Percentiles rank a stretch among this genome's conserved stretches.
These are phyloP conservation scores for Pterocles gutturalis DNA, from an alignment of 2,113 vertebrate species.

Conservation along the genomic window DNA sequence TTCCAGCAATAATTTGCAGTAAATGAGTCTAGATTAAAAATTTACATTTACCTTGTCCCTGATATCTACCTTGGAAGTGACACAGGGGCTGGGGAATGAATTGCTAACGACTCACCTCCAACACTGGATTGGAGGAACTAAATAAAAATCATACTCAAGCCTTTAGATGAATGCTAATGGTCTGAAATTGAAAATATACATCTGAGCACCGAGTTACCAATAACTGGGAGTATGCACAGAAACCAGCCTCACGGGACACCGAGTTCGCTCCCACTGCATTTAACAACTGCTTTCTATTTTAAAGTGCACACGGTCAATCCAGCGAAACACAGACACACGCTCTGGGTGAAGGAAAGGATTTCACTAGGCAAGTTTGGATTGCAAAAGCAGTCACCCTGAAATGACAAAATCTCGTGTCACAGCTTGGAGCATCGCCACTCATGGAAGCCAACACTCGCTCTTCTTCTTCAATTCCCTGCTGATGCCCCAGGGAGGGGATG, in stretches of 20 bases:
- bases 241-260: fast-evolving
- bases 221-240: fast-evolving
- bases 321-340: not conserved
- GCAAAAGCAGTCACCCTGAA: not conserved
- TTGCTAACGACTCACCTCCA: not conserved
- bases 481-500: not conserved
- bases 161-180: not conserved
- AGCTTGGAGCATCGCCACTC: not conserved
- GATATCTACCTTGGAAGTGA: not conserved
- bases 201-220: fast-evolving
- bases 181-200: not conserved
- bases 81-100: not conserved
- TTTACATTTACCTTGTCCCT: not conserved
- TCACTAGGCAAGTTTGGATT: not conserved
- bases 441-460: fast-evolving
- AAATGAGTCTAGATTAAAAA: conserved; percentile 33
- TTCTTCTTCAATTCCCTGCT: not conserved
- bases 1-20: not conserved
- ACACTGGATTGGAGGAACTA: not conserved
- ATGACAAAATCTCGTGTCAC: not conserved
- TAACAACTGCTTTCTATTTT: not conserved
- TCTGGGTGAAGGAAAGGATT: not conserved
- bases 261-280: fast-evolving
- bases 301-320: fast-evolving
- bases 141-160: not conserved